A percentile compares a stretch with the other conserved stretches of the same genome.
Evolutionary conservation across 1,140 invertebrate genomes (phyloP).

Genomic region (Drosophila melanica): DNA sequence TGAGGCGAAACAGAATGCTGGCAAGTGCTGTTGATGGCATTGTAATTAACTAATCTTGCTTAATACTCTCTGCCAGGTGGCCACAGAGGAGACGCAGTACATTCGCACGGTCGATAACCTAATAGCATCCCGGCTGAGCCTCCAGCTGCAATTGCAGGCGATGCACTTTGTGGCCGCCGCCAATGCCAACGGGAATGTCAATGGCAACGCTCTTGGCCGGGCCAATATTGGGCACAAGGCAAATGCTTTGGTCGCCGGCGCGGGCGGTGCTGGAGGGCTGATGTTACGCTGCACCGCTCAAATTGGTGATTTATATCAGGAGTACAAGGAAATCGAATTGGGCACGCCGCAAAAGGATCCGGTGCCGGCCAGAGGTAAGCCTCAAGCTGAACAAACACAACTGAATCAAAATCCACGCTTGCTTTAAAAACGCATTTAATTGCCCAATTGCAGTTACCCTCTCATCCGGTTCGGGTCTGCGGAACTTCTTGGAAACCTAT

Average conservation of each 20-base stretch:
- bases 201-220: slow-evolving; percentile 38
- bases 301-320: slow-evolving; percentile 85
- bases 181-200: slow-evolving; percentile 54
- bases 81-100: slow-evolving; percentile 74
- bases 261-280: slow-evolving; percentile 69
- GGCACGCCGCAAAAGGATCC: slow-evolving; percentile 85
- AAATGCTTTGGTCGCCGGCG: slow-evolving; percentile 46
- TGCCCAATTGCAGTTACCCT: slow-evolving; percentile 68
- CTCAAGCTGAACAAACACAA: slow-evolving; percentile 41
- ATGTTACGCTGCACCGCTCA: slow-evolving; percentile 85
- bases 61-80: slow-evolving; percentile 51
- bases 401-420: slow-evolving; percentile 10
- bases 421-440: slow-evolving; percentile 36
- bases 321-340: slow-evolving; percentile 85
- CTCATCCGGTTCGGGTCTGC: slow-evolving; percentile 63
- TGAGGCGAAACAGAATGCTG: not conserved
- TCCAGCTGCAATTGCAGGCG: slow-evolving; percentile 83
- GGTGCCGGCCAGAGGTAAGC: slow-evolving; percentile 86
- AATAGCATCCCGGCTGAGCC: slow-evolving; percentile 77
- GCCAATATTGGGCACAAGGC: slow-evolving; percentile 46
- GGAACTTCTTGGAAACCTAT: slow-evolving; percentile 68
- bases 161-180: slow-evolving; percentile 66
- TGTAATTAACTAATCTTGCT: slow-evolving; percentile 24
- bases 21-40: slow-evolving; percentile 2
- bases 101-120: slow-evolving; percentile 79